Base-by-base conservation (phyloP, 2,797 vertebrate genomes). In the Pempheris klunzingeri region DNA sequence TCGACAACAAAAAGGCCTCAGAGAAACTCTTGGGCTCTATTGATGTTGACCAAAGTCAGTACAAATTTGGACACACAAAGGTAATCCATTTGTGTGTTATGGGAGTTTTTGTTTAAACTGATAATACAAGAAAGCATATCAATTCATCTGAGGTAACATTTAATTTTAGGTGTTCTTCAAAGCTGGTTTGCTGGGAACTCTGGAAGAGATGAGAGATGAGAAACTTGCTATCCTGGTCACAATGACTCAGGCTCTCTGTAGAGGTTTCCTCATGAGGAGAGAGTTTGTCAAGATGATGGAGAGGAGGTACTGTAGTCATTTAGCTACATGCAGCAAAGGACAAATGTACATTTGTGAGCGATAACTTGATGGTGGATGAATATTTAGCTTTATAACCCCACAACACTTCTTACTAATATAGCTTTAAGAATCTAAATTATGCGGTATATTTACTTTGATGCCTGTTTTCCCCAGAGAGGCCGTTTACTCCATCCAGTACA, bases 31-130 rank as follows among this genome's bases (percentile, higher is more conserved):
- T 97, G 74, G 94, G 89, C 0, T 97, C 97, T 3, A 96, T 97
- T 0, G 92, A 97, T 75, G 46, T 97, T 50, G 97, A 97, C 41
- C 95, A 96, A 10, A 95, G 91, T 34, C 96, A 97, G 84, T 97
- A 97, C 83, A 97, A 93, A 77, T 97, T 97, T 92, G 96, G 96
- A 3, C 96, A 97, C 87, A 97, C 96, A 8, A 97, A 97, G 95
- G 96, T 97, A 95, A 61, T n/a, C 1, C 17, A 10, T 58, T 66
- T 53, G 14, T n/a, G 8, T 54, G 10, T 43, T 34, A 36, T 18
- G 10, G 11, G 6, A 66, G n/a, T 20, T 18, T 44, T 4, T 64
- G 38, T 20, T 11, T 38, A 18, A n/a, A 54, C 7, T 63, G 11
- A 64, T 36, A 57, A 7, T 38, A 8, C 4, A 66, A 62, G 9